Conservation (phyloP, 2,888 invertebrate genomes). For the Rhabditophanes sp. region DNA sequence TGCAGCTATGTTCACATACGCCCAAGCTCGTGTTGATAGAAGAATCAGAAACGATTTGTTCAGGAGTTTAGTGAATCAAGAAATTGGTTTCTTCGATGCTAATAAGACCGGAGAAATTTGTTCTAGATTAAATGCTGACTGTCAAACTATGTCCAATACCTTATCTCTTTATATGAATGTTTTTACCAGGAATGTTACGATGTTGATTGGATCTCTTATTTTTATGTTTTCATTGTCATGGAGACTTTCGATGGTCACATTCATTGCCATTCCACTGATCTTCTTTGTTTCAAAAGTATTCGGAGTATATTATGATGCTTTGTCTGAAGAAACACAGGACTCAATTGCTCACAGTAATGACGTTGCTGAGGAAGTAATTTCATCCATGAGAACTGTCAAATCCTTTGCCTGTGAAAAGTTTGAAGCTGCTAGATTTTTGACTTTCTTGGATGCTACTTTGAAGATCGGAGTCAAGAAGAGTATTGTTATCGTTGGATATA, state of each 20-base stretch:
- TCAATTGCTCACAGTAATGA: conserved; percentile 46
- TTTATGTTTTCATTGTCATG: conserved; percentile 45
- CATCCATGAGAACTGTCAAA: conserved; percentile 45
- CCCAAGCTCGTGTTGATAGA: not conserved
- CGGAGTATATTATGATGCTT: conserved; percentile 47
- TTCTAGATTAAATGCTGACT: conserved; percentile 47
- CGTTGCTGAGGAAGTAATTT: conserved; percentile 46
- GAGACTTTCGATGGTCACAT: conserved; percentile 45
- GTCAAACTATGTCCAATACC: conserved; percentile 46
- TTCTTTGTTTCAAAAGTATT: conserved; percentile 46
- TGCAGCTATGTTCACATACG: conserved; percentile 4
- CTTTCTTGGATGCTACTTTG: conserved; percentile 29
- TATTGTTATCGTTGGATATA: conserved; percentile 36
- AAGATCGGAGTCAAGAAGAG: conserved; percentile 34
- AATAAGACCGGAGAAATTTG: conserved; percentile 46
- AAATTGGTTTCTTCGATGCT: conserved; percentile 46
- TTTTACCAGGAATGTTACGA: conserved; percentile 16
- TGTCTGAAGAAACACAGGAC: conserved; percentile 44
- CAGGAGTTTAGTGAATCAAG: conserved; percentile 43
- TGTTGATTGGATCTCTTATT: not conserved
- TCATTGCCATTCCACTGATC: conserved; percentile 47
- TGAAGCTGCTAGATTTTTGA: conserved; percentile 39
- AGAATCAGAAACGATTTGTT: conserved; percentile 44
- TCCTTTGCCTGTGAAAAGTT: conserved; percentile 47
- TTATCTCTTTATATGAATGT: conserved; percentile 46